Percentiles rank a stretch among this genome's conserved stretches.
phyloP scores from a whole-genome alignment of 2,888 invertebrate species.

The Patella pellucida region DNA sequence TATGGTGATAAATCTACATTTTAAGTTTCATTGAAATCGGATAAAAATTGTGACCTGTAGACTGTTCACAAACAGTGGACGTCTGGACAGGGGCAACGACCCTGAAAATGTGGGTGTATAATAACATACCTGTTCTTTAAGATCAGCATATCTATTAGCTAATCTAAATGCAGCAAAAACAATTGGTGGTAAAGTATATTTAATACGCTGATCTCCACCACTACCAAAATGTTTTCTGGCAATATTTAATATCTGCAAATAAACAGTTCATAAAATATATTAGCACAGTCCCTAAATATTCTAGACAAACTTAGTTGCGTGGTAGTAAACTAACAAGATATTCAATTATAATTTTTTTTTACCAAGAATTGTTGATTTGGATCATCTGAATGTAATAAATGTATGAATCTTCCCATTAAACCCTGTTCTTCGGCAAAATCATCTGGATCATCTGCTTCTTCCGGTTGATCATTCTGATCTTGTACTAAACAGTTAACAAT shows the following conservation, averaged over 20 bases:
- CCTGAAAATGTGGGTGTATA: too few species aligned
- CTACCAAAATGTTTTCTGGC: conserved; percentile 89
- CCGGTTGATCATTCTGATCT: conserved; percentile 75
- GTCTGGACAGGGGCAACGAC: too few species aligned
- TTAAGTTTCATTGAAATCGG: too few species aligned
- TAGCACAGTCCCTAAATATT: neutral
- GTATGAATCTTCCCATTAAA: conserved; percentile 80
- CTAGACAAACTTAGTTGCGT: neutral
- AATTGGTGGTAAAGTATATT: conserved; percentile 92
- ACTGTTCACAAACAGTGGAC: too few species aligned
- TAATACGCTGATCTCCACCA: conserved; percentile 91
- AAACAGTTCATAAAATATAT: neutral
- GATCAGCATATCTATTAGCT: conserved; percentile 84
- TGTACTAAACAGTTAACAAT: conserved; percentile 89
- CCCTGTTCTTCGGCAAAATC: conserved; percentile 97
- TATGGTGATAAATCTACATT: too few species aligned
- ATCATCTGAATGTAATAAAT: conserved; percentile 72
- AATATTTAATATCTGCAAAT: conserved; percentile 84
- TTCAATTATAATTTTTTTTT: conserved; percentile 28
- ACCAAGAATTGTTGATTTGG: conserved; percentile 76
- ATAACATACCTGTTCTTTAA: conserved; percentile 79
- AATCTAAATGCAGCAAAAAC: conserved; percentile 89
- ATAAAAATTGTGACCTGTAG: too few species aligned
- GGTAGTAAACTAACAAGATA: neutral
- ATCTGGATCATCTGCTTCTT: conserved; percentile 83